Conservation (phyloP, 2,797 vertebrate species). For the Garrulus glandarius region DNA sequence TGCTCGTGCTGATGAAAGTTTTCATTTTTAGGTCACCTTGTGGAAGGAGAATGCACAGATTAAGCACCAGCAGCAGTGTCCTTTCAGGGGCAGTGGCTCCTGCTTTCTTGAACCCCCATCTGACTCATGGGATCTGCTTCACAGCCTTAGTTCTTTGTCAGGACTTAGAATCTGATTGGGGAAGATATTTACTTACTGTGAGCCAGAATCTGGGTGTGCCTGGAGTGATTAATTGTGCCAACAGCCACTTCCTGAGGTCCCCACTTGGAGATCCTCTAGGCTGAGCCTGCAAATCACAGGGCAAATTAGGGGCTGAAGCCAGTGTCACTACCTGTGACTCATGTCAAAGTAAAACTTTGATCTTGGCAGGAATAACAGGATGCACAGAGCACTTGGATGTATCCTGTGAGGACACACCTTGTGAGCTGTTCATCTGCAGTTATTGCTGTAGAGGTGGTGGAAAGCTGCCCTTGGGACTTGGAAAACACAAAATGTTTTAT, state of each 20-base stretch:
- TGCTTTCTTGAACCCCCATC: neutral
- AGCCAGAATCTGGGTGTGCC: neutral
- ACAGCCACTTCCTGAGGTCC: constrained; percentile 26
- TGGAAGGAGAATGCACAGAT: neutral
- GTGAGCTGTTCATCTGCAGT: neutral
- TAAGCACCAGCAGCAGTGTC: neutral
- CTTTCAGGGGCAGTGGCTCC: neutral
- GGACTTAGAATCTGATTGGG: neutral
- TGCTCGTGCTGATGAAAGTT: neutral
- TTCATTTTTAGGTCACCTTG: neutral
- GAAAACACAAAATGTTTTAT: neutral
- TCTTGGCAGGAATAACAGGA: constrained; percentile 46
- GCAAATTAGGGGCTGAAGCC: neutral
- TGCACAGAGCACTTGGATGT: neutral
- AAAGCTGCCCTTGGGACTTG: neutral
- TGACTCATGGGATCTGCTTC: neutral
- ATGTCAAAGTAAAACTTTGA: constrained; percentile 15
- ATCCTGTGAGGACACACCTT: constrained; percentile 42
- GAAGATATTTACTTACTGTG: neutral
- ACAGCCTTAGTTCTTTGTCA: neutral
- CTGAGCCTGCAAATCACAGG: neutral
- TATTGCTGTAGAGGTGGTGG: neutral
- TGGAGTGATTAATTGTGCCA: neutral
- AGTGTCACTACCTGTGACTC: neutral
- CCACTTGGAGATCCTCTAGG: neutral